Evolutionary conservation across 2,113 vertebrate species (phyloP), one percentile per base, ranked within the genome.

Genomic region (Melanerpes formicivorus): DNA sequence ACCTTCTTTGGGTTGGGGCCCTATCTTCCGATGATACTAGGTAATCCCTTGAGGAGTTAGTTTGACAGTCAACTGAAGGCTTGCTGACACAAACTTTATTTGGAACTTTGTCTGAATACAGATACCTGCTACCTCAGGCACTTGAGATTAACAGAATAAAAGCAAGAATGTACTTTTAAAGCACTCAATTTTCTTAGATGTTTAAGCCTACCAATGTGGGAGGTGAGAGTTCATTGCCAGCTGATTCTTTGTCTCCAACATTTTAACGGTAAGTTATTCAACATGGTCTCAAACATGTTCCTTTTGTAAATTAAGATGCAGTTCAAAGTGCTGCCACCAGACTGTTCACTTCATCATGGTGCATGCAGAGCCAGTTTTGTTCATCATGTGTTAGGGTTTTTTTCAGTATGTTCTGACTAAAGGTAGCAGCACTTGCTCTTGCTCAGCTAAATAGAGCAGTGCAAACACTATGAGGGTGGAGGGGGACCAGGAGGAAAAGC

Each of bases 321-420:
- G 22, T 21, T 63, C 59, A 10, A 81, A 77, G 1, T 44, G 17
- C 34, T 26, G 34, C 22, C 44, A 48, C 12, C 55, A 65, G 23
- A 21, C 23, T 0, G 3, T 22, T 14, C 2, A 1, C 26, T 25
- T 22, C 44, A 27, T 9, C 11, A 16, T 0, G 11, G 26, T 4
- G 4, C 1, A 8, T 7, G 12, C 12, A 32, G 19, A 29, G n/a
- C 46, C 1, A 6, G 12, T 25, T 29, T 14, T 14, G 29, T 4
- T 32, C 15, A 2, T 23, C 4, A 18, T 1, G 3, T 3, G 21
- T 26, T 14, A 46, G 18, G 23, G 46, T 55, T 44, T 44, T 50
- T 26, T 13, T 23, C 11, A 8, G 44, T 4, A 8, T 2, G 10
- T 34, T 46, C 2, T 2, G 30, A 27, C 37, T 54, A 15, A 60